Base-by-base conservation (phyloP, 1,140 invertebrate genomes). In the Drosophila pallidifrons region DNA sequence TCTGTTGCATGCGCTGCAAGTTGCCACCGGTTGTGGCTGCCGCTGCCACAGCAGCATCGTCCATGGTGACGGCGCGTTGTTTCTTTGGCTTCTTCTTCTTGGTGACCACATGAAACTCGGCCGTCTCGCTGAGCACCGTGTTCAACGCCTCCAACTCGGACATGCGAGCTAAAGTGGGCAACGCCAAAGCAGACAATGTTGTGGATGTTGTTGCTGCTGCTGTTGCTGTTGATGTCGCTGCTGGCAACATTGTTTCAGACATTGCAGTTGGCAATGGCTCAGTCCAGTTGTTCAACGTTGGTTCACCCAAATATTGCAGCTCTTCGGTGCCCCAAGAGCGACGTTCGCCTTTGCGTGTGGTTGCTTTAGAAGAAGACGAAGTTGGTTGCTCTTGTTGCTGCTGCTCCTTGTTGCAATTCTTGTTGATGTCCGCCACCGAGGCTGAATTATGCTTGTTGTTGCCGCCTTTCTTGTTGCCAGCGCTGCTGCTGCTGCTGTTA, bases 71-170 rank as follows among this genome's bases (percentile, higher is more conserved):
- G 5, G 92, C 93, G 1, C 94, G 93, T 25, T 94, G 94, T 79
- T 96, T 95, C 92, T 96, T 96, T 77, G 94, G 94, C 71, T 95
- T 95, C 81, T 95, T 95, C 85, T 95, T 95, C 70, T 96, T 96
- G 1, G 95, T 95, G 11, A 96, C 95, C 30, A 95, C 94, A 75
- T 95, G 93, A 82, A 96, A 96, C 51, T 96, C 95, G 1, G 93
- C 92, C 6, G 92, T 92, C 77, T 94, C 93, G n/a, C 91, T 76
- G 13, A 91, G 71, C 47, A 91, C 77, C 7, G 91, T 85, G 3
- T 89, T 89, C 1, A 89, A 45, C 0, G 86, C 86, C 11, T 90
- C 86, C 69, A 89, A 46, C 43, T 89, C 85, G 13, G 85, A 90
- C 86, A 89, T 85, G 58, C 81, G 74, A 15, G 85, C 47, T 49